Evolutionary conservation across 2,797 vertebrate species (phyloP), one percentile per base, ranked within the genome.

Genomic region (Poeciliopsis presidionis): DNA sequence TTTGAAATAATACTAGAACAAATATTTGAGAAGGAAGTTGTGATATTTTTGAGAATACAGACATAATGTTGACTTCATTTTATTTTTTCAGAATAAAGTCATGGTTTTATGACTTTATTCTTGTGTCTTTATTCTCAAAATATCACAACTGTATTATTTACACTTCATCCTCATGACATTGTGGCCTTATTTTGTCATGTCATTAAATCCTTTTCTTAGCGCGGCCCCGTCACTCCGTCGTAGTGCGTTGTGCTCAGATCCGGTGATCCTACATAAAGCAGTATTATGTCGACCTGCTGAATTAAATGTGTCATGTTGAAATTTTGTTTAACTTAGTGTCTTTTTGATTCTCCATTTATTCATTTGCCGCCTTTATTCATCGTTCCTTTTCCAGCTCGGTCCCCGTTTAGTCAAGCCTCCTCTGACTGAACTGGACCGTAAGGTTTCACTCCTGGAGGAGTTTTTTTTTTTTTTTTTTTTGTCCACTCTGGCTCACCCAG

Each of bases 281-380:
- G 84, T 79, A 77, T 80, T 45, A 33, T 43, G 47, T 81, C 59
- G 82, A 88, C 81, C 83, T 83, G 86, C 75, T 81, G 76, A 61
- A 78, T 87, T 73, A 74, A 87, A 80, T 77, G 76, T 91, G 86
- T 88, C 73, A 63, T 84, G 79, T 87, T 90, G 72, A 90, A 55
- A 71, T 89, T 82, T 73, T 75, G 90, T 84, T 83, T 84, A 88
- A 94, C 89, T 93, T 94, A 94, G 93, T 81, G 72, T 86, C 74
- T 90, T 75, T 70, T 28, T 45, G 25, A 30, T 70, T 45, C 45
- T n/a, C 88, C 81, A 57, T 36, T 41, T 41, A 43, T 86, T 33
- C 13, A 2, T 14, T 25, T 74, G 55, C 0, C 63, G 72, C 81
- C 67, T 74, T 67, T 72, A 81, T 89, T 83, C 72, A 79, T 91